A percentile compares a stretch with the other conserved stretches of the same genome.
Conservation (phyloP, 2,797 vertebrate genomes). For the Gastrophryne carolinensis region DNA sequence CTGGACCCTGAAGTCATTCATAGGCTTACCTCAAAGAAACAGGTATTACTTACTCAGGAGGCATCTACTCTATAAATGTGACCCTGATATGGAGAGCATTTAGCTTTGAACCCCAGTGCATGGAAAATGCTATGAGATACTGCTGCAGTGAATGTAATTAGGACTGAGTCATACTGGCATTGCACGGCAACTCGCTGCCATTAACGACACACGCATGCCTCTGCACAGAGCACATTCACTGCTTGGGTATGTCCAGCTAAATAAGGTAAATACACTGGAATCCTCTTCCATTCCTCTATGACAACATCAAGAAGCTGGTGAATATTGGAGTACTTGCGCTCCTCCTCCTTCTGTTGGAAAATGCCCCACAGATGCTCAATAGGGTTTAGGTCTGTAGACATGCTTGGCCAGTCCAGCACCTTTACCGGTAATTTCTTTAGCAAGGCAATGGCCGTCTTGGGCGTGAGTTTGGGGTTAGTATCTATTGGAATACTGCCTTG, state of each 20-base stretch:
- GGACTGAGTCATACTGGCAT: slow-evolving; percentile 4
- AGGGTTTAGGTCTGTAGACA: too few species aligned
- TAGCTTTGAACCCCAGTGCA: neutral
- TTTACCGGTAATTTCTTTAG: too few species aligned
- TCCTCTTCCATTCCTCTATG: too few species aligned
- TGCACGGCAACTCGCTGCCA: slow-evolving; percentile 7
- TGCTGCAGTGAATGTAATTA: neutral
- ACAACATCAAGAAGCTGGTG: too few species aligned
- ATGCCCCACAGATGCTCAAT: too few species aligned
- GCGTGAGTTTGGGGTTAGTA: too few species aligned
- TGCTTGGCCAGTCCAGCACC: too few species aligned
- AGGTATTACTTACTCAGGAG: slow-evolving; percentile 14
- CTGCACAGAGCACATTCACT: neutral
- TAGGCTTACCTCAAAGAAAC: slow-evolving; percentile 9
- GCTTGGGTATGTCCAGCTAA: neutral
- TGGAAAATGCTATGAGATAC: neutral
- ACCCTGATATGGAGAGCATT: neutral
- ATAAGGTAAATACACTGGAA: neutral
- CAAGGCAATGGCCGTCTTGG: too few species aligned
- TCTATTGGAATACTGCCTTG: too few species aligned
- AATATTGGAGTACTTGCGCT: too few species aligned
- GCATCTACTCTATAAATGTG: slow-evolving; percentile 15
- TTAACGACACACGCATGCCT: neutral
- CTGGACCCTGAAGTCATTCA: slow-evolving; percentile 24
- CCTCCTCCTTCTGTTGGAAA: too few species aligned